phyloP scores from a whole-genome alignment of 2,888 invertebrate genomes.

The Euspilapteryx auroguttella region DNA sequence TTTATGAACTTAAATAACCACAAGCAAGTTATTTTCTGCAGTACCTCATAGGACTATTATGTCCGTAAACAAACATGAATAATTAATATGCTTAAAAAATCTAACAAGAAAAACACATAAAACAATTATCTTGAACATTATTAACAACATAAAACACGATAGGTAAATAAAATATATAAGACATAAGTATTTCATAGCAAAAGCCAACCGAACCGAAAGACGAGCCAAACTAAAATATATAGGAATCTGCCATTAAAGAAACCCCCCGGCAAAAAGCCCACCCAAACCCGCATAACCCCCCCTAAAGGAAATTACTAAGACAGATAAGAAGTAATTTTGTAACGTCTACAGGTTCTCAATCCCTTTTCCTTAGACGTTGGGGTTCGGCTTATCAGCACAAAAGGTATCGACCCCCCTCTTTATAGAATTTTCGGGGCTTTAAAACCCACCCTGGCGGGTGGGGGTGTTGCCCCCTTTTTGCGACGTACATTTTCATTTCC shows the following conservation, averaged over 20 bases:
- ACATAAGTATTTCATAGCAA: no score
- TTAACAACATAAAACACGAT: no score
- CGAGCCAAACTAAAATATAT: no score
- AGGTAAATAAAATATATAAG: no score
- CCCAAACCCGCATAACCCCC: constrained; percentile 11
- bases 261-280: background rate
- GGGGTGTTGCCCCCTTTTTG: constrained; percentile 44
- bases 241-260: background rate
- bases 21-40: no score
- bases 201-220: no score
- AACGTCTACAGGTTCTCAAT: constrained; percentile 37
- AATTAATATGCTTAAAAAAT: no score
- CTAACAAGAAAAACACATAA: no score
- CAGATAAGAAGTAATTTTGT: constrained; percentile 43
- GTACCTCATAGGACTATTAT: no score
- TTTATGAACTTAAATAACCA: no score
- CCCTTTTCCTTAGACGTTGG: constrained; percentile 11
- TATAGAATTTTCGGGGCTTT: constrained; percentile 49
- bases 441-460: constrained; percentile 18
- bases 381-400: constrained; percentile 43
- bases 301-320: constrained; percentile 40
- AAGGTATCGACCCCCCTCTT: constrained; percentile 51
- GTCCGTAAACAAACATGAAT: no score
- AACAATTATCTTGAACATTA: no score
- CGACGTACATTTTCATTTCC: constrained; percentile 61